Conservation (phyloP, 1,140 invertebrate species). For the Nautilus pompilius region DNA sequence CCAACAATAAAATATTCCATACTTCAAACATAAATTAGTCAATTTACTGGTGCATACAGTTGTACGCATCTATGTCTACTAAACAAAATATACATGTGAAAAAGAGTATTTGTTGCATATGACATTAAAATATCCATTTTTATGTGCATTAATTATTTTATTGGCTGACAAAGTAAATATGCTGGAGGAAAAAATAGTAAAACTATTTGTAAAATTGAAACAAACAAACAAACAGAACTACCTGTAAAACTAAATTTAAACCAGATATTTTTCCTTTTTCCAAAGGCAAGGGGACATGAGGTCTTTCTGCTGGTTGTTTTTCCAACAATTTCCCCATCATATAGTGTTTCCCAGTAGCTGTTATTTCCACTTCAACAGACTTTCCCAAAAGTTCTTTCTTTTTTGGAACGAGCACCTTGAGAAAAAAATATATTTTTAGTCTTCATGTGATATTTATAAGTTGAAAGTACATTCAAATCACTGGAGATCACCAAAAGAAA, state of each 20-base stretch:
- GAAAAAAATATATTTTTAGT: conserved; percentile 1
- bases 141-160: no score
- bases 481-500: neutral
- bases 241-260: neutral
- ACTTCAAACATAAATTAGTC: no score
- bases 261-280: neutral
- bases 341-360: conserved; percentile 77
- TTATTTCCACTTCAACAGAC: conserved; percentile 75
- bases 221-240: no score
- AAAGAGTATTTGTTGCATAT: no score
- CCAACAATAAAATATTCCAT: no score
- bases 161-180: no score
- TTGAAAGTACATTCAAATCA: neutral
- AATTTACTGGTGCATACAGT: no score
- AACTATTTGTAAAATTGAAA: no score
- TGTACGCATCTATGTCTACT: no score
- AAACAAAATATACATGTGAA: no score
- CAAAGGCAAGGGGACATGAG: neutral
- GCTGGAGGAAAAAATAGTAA: no score
- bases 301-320: neutral
- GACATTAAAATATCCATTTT: no score
- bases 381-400: conserved; percentile 76
- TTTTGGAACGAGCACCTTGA: conserved; percentile 73
- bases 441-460: neutral
- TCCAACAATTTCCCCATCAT: conserved; percentile 68